phyloP scores from a whole-genome alignment of 1,140 invertebrate species.

The Zaprionus nigranus region DNA sequence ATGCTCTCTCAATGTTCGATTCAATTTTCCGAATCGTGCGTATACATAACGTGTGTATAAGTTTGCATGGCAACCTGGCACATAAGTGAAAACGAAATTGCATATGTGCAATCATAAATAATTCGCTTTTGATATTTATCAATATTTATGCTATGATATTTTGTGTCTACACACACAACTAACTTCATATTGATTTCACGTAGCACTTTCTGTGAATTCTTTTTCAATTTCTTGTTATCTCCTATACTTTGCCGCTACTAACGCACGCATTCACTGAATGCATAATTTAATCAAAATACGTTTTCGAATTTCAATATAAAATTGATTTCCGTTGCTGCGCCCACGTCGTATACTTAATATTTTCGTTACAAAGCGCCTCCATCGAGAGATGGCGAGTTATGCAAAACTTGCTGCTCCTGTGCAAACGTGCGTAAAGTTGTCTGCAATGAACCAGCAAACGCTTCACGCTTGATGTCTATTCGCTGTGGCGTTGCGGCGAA shows the following conservation, averaged over 20 bases:
- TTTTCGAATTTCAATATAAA: conserved; percentile 41
- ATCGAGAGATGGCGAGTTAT: conserved; percentile 14
- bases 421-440: conserved; percentile 71
- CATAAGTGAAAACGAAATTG: too few relatives aligned
- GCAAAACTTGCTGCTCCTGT: conserved; percentile 49
- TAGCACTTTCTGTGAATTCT: conserved; percentile 26
- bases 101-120: conserved; percentile 53
- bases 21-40: conserved; percentile 17
- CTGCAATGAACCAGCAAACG: conserved; percentile 64
- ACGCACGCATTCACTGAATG: conserved; percentile 15
- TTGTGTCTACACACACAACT: conserved; percentile 17
- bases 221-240: conserved; percentile 3
- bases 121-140: conserved; percentile 61
- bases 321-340: conserved; percentile 14
- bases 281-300: conserved; percentile 40
- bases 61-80: conserved; percentile 41
- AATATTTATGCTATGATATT: conserved; percentile 53
- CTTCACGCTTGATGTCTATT: conserved; percentile 52
- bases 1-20: conserved; percentile 31
- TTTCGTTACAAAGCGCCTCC: conserved; percentile 14
- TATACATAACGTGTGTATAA: background rate
- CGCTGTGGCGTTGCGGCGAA: background rate
- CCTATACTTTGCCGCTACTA: conserved; percentile 10
- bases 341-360: conserved; percentile 53
- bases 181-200: conserved; percentile 33